A percentile compares a stretch with the other conserved stretches of the same genome.
phyloP scores from a whole-genome alignment of 2,113 vertebrate genomes.

The Mustelus asterias region DNA sequence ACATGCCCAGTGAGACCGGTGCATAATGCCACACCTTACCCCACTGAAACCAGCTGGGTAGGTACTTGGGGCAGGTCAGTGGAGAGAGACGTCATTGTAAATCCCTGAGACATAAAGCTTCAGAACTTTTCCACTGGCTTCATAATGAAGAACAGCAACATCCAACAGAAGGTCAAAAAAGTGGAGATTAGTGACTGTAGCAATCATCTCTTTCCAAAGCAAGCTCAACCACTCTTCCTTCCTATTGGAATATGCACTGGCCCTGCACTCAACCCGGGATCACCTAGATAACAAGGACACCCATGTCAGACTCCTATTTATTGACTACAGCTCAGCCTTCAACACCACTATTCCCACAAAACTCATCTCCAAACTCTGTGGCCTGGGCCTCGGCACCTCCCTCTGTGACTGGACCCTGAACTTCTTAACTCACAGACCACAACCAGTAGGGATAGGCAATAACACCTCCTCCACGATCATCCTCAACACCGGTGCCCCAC shows the following conservation, averaged over 20 bases:
- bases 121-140: background rate
- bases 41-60: background rate
- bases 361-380: too few relatives aligned
- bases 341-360: too few relatives aligned
- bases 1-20: background rate
- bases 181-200: background rate
- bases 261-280: too few relatives aligned
- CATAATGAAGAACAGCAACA: background rate
- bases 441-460: too few relatives aligned
- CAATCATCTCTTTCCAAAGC: background rate
- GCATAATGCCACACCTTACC: background rate
- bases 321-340: too few relatives aligned
- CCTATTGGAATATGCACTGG: background rate
- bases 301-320: too few relatives aligned
- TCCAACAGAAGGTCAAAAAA: background rate
- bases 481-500: too few relatives aligned
- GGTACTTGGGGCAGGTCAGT: background rate
- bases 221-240: background rate
- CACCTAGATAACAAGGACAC: too few relatives aligned
- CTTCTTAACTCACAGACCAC: too few relatives aligned
- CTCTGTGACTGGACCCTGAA: too few relatives aligned
- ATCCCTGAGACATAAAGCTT: background rate
- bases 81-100: background rate
- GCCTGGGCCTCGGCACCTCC: too few relatives aligned
- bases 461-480: too few relatives aligned